Conservation (phyloP, 2,797 vertebrate genomes). For the Austrolebias charrua region DNA sequence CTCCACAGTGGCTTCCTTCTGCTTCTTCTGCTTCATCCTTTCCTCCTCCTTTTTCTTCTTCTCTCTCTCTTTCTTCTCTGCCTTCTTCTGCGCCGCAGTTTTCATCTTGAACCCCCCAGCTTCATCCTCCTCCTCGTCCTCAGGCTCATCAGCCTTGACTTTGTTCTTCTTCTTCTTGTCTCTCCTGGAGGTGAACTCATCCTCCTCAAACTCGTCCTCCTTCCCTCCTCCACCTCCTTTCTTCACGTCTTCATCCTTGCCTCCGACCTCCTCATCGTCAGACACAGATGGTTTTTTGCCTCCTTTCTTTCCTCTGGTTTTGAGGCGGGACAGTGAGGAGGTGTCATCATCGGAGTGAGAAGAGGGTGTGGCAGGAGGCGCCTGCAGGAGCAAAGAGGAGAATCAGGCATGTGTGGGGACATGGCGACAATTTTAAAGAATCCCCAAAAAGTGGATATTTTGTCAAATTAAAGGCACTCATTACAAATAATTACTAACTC, state of each 20-base stretch:
- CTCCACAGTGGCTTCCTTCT: conserved; percentile 61
- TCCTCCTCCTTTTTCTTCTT: conserved; percentile 88
- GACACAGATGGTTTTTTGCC: conserved; percentile 70
- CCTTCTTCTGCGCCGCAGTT: conserved; percentile 96
- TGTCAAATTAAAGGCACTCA: not conserved
- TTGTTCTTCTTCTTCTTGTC: conserved; percentile 83
- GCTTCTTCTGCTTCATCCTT: conserved; percentile 81
- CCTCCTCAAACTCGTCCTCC: conserved; percentile 66
- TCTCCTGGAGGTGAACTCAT: conserved; percentile 79
- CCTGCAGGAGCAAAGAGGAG: conserved; percentile 34
- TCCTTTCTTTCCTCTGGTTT: conserved; percentile 76
- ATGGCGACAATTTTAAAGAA: not conserved
- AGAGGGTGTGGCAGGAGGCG: conserved; percentile 61
- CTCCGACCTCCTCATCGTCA: conserved; percentile 75
- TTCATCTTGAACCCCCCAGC: conserved; percentile 89
- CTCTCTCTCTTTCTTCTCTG: conserved; percentile 96
- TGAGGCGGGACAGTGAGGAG: conserved; percentile 66
- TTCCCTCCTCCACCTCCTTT: conserved; percentile 50
- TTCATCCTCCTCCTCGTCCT: conserved; percentile 69
- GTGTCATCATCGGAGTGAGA: conserved; percentile 84
- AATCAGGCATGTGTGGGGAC: not conserved
- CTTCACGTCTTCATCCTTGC: conserved; percentile 60
- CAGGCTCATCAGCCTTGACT: conserved; percentile 71
- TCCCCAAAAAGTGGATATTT: not conserved
- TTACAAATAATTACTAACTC: no score